phyloP scores from a whole-genome alignment of 2,113 vertebrate genomes.

The Passer montanus region DNA sequence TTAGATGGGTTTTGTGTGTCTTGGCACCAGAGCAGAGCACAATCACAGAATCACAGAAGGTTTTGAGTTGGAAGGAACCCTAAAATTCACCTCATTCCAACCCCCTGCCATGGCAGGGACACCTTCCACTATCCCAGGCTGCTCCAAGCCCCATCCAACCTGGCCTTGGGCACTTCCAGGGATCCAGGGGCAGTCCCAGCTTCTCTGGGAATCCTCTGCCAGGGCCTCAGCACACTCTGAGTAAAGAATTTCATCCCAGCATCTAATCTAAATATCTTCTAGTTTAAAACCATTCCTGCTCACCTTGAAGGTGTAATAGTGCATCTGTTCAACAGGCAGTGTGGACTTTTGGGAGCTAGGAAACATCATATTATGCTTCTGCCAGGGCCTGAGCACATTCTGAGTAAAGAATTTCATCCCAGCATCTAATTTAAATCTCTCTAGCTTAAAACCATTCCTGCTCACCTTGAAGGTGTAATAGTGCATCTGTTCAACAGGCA shows the following conservation, averaged over 20 bases:
- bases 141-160: accelerated
- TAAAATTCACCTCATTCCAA: neutral
- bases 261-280: neutral
- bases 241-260: neutral
- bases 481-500: neutral
- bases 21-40: neutral
- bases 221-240: neutral
- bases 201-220: neutral
- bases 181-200: neutral
- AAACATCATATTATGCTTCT: neutral
- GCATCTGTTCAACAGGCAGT: neutral
- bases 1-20: neutral
- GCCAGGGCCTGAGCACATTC: neutral
- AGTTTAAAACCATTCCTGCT: neutral
- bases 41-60: neutral
- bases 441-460: neutral
- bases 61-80: neutral
- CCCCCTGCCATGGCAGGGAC: neutral
- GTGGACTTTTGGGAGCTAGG: neutral
- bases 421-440: neutral
- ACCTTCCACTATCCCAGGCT: accelerated
- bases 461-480: neutral
- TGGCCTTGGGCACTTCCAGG: neutral
- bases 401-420: neutral
- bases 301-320: neutral